Evolutionary conservation across 2,797 vertebrate genomes (phyloP), one percentile per base, ranked within the genome.

Genomic region (Petrocephalus sullivani): DNA sequence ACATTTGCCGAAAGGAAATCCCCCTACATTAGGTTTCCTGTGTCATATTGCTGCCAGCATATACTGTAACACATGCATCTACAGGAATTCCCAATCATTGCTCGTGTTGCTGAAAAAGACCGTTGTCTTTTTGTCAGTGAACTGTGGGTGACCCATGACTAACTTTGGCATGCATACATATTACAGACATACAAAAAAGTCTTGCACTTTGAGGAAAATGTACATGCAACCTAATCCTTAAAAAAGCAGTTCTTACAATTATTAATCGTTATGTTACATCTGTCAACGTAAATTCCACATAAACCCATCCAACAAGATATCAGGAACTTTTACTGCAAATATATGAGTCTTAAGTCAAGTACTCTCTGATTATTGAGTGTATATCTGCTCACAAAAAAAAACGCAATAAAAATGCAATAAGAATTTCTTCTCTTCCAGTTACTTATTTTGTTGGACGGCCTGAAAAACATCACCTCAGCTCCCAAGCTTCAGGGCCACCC

Each of bases 1-100:
- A 87, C 67, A 87, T 88, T 83, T 90, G 88, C 75, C 75, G 88
- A 86, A 89, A 88, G 56, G 51, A 89, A 91, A 90, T 89, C 0
- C 41, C 61, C 67, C 60, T 53, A 49, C 4, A 19, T 87, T 51
- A 86, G 57, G 23, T 3, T 33, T 57, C 78, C n/a, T 71, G 21
- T 12, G 28, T 56, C 64, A 16, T 4, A 41, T 10, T 8, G n/a
- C 37, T 75, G 16, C 23, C 78, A 82, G 19, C 46, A 82, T 21
- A 71, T 28, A 28, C 28, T 28, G 28, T 33, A 14, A 28, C 23
- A 67, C 64, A 71, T 4, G 14, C 14, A 67, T 33, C 64, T 81
- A 81, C 41, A 81, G 41, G 46, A 81, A 81, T 71, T 71, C 67
- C 33, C 67, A 6, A 14, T 37, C 64, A 82, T 51, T 82, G 41